phyloP scores from a whole-genome alignment of 2,888 invertebrate genomes.

The Mimachlamys varia region DNA sequence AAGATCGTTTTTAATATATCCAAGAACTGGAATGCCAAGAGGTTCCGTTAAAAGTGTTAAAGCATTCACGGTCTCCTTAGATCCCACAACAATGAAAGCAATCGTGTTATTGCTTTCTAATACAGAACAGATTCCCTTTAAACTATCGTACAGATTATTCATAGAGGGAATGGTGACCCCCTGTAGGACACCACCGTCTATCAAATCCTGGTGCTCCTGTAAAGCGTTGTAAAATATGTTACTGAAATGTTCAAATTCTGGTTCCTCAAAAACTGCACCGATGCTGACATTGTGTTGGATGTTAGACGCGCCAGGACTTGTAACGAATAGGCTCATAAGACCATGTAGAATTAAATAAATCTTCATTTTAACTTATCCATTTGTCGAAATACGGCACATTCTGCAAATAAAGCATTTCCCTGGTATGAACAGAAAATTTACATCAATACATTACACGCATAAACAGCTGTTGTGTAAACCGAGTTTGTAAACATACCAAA shows the following conservation, averaged over 20 bases:
- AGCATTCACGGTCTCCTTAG: slow-evolving; percentile 66
- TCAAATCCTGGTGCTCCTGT: slow-evolving; percentile 55
- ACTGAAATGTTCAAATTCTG: slow-evolving; percentile 63
- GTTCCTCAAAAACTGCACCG: slow-evolving; percentile 69
- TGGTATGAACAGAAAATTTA: neutral
- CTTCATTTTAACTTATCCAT: slow-evolving; percentile 31
- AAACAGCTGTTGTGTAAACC: neutral
- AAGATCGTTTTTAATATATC: slow-evolving; percentile 59
- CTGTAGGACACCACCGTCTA: slow-evolving; percentile 57
- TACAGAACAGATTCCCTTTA: slow-evolving; percentile 64
- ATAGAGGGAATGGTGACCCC: slow-evolving; percentile 58
- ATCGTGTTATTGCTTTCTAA: slow-evolving; percentile 61
- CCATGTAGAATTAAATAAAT: slow-evolving; percentile 28
- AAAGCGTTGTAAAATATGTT: slow-evolving; percentile 63
- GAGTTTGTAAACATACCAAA: neutral
- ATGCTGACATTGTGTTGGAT: slow-evolving; percentile 61
- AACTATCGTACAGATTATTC: slow-evolving; percentile 60
- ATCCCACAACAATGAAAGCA: slow-evolving; percentile 70
- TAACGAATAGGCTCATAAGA: slow-evolving; percentile 11
- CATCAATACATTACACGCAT: neutral
- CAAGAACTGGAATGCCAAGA: slow-evolving; percentile 71
- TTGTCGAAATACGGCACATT: slow-evolving; percentile 31
- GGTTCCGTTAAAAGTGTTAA: slow-evolving; percentile 67
- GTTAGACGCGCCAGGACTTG: slow-evolving; percentile 36
- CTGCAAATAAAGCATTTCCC: neutral